Base-by-base conservation (phyloP, 2,113 vertebrate species). In the Urocolius indicus region DNA sequence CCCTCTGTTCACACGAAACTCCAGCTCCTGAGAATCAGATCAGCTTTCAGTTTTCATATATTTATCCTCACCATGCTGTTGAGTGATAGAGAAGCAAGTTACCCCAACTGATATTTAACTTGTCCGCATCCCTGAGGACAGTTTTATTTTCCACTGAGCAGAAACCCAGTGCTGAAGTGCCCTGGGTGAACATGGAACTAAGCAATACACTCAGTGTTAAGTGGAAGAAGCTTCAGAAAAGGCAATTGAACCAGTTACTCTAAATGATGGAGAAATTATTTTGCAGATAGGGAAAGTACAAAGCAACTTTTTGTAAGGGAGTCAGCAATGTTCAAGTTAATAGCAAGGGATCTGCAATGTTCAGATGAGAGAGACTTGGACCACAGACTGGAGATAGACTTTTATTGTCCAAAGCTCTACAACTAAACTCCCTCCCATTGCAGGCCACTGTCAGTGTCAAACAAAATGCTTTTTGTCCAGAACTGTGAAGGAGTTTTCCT, bases 401-500 rank as follows among this genome's bases (percentile, higher is more conserved):
- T 77, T 87, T 78, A 72, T 80, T 94, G 45, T 94, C 62, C 54
- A 24, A 54, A 78, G 41, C 23, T 90, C 57, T 52, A n/a, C 38
- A 34, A 69, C 29, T 34, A 76, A 79, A 45, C 20, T 82, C 57
- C 36, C 18, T 86, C 49, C 41, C 11, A 1, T 79, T 69, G 36
- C 63, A 59, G 63, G 45, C 78, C 67, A 76, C 69, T 30, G 46
- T 83, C 55, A 78, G 46, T 9, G 16, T 11, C 26, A 81, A 91
- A 96, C 90, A 97, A 95, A 86, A 93, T 75, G 9, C 89, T 76
- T 48, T 27, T 94, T 97, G 94, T 96, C 75, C 45, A 55, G 71
- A 83, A 75, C 7, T 93, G 84, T 68, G 86, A 85, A 87, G 86
- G 85, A 93, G 87, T 92, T 96, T 91, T 81, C 71, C 81, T 93